These are phyloP conservation scores for Dynastes hyllus DNA, from an alignment of 2,888 invertebrate genomes.

Conservation along the genomic window DNA sequence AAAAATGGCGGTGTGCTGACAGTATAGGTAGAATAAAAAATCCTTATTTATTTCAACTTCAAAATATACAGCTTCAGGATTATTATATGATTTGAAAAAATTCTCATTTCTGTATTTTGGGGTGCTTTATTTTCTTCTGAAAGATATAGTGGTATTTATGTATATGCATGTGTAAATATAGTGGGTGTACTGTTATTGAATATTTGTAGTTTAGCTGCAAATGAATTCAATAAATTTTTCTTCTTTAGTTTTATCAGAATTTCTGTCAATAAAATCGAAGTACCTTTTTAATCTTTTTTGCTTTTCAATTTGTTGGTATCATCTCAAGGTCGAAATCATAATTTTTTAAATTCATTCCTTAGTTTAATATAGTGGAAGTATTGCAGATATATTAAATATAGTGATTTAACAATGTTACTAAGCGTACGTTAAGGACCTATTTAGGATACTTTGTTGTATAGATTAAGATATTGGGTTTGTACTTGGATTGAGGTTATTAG, in stretches of 20 bases:
- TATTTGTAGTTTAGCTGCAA: background rate
- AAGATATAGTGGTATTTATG: background rate
- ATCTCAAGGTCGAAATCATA: too few species aligned
- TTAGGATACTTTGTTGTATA: too few species aligned
- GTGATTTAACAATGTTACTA: too few species aligned
- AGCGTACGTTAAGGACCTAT: too few species aligned
- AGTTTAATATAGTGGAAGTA: too few species aligned
- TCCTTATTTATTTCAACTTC: background rate
- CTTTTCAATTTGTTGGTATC: too few species aligned
- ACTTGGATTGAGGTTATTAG: too few species aligned
- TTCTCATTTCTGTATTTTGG: background rate
- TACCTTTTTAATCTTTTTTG: too few species aligned
- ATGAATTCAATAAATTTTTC: background rate
- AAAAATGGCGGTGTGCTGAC: slow-evolving; percentile 26
- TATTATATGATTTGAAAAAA: background rate
- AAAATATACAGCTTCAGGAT: background rate
- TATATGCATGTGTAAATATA: slow-evolving; percentile 6
- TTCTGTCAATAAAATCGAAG: too few species aligned
- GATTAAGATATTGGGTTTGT: too few species aligned
- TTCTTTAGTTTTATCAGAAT: background rate
- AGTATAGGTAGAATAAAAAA: background rate
- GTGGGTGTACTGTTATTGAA: slow-evolving; percentile 19
- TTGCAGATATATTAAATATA: too few species aligned
- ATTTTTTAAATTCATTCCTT: too few species aligned
- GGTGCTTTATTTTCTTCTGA: background rate